A percentile compares a stretch with the other conserved stretches of the same genome.
Evolutionary conservation across 1,140 invertebrate species (phyloP).

Genomic region (Aphelinus certus): DNA sequence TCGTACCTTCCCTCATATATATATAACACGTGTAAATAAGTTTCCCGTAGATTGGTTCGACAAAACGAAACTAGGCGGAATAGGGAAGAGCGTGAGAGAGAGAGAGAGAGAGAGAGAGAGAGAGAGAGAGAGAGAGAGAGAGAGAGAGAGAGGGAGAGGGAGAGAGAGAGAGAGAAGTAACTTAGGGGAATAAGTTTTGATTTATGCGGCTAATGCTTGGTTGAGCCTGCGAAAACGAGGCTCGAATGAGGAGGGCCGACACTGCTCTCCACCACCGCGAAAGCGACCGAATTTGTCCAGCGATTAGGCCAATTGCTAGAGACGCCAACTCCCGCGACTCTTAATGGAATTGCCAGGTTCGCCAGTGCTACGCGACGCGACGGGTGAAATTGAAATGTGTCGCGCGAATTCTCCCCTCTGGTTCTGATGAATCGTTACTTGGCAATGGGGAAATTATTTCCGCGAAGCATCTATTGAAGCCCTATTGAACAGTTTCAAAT

Average conservation of each 20-base stretch:
- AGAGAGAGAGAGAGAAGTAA: conserved; percentile 24
- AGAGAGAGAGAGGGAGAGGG: conserved; percentile 14
- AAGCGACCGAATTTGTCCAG: conserved; percentile 46
- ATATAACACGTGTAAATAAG: not conserved
- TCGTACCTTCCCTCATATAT: too few relatives aligned
- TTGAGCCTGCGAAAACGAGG: conserved; percentile 49
- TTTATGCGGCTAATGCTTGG: conserved; percentile 56
- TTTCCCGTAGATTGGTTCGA: not conserved
- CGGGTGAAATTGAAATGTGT: conserved; percentile 26
- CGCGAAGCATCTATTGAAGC: too few relatives aligned
- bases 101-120: conserved; percentile 13
- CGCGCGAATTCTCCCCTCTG: not conserved
- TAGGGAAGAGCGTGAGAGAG: conserved; percentile 13
- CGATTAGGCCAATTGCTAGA: conserved; percentile 49
- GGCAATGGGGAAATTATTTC: too few relatives aligned
- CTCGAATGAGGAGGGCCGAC: conserved; percentile 42
- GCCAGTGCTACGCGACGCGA: not conserved
- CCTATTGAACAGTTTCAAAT: too few relatives aligned
- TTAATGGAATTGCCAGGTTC: conserved; percentile 28
- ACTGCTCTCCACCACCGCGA: conserved; percentile 27
- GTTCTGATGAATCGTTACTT: too few relatives aligned
- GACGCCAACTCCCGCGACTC: conserved; percentile 33
- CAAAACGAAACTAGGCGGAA: not conserved
- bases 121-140: conserved; percentile 21
- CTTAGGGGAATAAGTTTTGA: conserved; percentile 56